phyloP scores from a whole-genome alignment of 2,113 vertebrate genomes.

The Pygoscelis antarcticus region DNA sequence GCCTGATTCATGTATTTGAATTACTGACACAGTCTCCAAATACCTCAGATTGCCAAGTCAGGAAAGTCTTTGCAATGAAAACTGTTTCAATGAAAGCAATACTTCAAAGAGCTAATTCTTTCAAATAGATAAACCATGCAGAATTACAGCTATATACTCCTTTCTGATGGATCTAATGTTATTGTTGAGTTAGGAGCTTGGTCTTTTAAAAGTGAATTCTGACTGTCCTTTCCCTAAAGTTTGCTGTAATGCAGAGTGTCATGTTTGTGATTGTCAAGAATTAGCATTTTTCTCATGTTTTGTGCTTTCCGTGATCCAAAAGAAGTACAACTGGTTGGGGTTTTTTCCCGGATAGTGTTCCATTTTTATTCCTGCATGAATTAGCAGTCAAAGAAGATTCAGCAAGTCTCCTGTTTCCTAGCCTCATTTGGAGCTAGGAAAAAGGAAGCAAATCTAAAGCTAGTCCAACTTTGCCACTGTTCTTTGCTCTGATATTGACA shows the following conservation, averaged over 20 bases:
- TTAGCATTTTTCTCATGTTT: neutral
- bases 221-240: neutral
- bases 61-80: neutral
- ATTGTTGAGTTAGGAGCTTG: neutral
- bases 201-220: neutral
- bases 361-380: neutral
- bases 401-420: neutral
- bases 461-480: neutral
- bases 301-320: neutral
- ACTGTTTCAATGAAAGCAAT: neutral
- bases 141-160: neutral
- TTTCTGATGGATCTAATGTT: neutral
- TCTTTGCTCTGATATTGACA: neutral
- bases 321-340: neutral
- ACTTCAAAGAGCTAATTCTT: neutral
- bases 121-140: neutral
- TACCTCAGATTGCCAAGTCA: neutral
- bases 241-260: neutral
- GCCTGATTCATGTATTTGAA: neutral
- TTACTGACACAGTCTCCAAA: neutral
- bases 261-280: neutral
- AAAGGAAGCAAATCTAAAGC: neutral
- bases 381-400: neutral
- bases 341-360: neutral
- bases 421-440: neutral